These are phyloP conservation scores for Cyprinodon brontotheroides DNA, from an alignment of 2,113 vertebrate genomes.

Conservation along the genomic window DNA sequence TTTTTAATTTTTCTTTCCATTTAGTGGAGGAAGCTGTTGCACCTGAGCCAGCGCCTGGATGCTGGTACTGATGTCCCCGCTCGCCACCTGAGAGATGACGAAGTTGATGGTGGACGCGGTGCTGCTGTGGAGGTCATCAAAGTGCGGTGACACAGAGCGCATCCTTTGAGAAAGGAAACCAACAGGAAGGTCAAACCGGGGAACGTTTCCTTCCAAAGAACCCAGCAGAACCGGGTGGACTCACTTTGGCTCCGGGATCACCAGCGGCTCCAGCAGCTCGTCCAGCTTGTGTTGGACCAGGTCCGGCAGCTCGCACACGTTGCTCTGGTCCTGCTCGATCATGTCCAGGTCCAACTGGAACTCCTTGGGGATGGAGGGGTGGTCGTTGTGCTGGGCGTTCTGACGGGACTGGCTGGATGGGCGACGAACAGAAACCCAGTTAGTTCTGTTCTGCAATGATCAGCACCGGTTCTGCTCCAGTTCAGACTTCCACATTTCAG, in stretches of 20 bases:
- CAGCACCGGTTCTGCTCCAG: constrained; percentile 30
- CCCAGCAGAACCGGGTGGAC: background rate
- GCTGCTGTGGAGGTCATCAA: constrained; percentile 96
- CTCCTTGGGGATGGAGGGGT: constrained; percentile 88
- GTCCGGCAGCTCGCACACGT: constrained; percentile 92
- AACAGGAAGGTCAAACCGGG: background rate
- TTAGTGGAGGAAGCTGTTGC: background rate
- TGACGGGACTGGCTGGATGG: constrained; percentile 88
- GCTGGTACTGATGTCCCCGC: constrained; percentile 94
- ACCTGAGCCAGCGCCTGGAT: constrained; percentile 98
- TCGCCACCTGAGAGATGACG: constrained; percentile 98
- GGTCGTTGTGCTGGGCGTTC: constrained; percentile 84
- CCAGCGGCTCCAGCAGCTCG: constrained; percentile 94
- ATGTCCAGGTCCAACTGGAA: constrained; percentile 98
- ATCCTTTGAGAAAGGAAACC: constrained; percentile 78
- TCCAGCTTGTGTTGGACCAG: constrained; percentile 97
- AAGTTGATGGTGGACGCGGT: constrained; percentile 98
- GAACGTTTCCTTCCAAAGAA: background rate
- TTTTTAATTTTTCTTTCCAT: too few relatives aligned
- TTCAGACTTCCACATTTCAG: constrained; percentile 5
- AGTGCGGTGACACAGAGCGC: constrained; percentile 91
- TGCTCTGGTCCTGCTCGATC: constrained; percentile 91
- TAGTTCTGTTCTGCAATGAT: constrained; percentile 7
- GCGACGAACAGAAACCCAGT: constrained; percentile 3
- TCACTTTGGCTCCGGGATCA: constrained; percentile 95